Evolutionary conservation across 2,113 vertebrate genomes (phyloP), one percentile per base, ranked within the genome.

Genomic region (Athene cunicularia): DNA sequence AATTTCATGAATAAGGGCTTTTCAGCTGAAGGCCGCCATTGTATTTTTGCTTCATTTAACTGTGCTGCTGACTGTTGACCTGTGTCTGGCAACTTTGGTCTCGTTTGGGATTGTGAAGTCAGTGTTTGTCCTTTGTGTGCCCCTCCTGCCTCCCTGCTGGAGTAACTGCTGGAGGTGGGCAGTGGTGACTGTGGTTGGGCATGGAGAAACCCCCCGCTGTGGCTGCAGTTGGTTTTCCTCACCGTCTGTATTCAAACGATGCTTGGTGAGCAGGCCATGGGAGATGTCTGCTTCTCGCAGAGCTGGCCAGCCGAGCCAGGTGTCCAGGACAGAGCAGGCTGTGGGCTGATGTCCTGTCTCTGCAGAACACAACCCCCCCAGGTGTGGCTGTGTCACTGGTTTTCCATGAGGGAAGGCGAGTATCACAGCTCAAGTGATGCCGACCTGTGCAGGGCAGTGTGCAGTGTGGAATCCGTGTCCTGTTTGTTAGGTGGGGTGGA

Each of bases 61-160:
- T 37, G 8, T 52, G 30, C 27, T 41, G 27, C 30, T 39, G 22
- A 45, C 18, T 27, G 37, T 39, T 27, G 8, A 43, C 12, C 66
- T 56, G 60, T 3, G 3, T 24, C 49, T 28, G 43, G 47, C 0
- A 4, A 47, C 55, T 50, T 39, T 0, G 1, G 50, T 56, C 37
- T 71, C 1, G 0, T 66, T 27, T 50, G 35, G 45, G 30, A 13
- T 9, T 28, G 33, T 11, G 9, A 39, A 67, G 45, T n/a, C 43
- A 43, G 19, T 18, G 12, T 24, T n/a, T 15, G 28, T 52, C 26
- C 30, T 62, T 52, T 32, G 30, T 27, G 41, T 11, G 39, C 12
- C 6, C 13, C 35, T 74, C 49, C 43, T 23, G 24, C 32, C 39
- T 68, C 47, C 30, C 30, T n/a, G 47, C n/a, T 37, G 49, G 27